Percentiles rank a stretch among this genome's conserved stretches.
phyloP scores from a whole-genome alignment of 2,113 vertebrate species.

The Balaeniceps rex region DNA sequence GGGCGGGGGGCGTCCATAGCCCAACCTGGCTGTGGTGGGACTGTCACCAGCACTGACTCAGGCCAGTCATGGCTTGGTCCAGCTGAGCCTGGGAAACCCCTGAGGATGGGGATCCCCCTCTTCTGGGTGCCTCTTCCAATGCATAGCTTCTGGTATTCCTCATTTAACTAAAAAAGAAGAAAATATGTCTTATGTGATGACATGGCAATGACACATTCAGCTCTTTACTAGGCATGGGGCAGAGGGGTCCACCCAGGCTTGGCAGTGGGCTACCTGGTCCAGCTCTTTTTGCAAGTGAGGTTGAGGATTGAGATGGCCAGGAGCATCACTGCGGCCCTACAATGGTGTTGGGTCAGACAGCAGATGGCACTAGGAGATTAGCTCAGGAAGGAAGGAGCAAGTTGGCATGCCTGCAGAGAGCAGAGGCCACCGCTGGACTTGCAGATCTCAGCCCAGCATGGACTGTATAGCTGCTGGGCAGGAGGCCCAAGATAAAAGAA shows the following conservation, averaged over 20 bases:
- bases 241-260: no score
- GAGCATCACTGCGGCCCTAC: accelerated
- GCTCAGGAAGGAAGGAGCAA: neutral
- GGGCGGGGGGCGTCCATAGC: accelerated
- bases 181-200: neutral
- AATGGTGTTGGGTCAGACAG: accelerated
- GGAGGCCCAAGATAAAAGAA: neutral
- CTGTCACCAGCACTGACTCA: neutral
- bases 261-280: neutral
- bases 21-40: neutral
- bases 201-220: neutral
- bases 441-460: neutral
- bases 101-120: neutral
- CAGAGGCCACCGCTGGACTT: neutral
- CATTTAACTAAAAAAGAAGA: neutral
- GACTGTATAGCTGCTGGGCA: no score
- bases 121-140: neutral
- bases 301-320: neutral
- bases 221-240: accelerated
- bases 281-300: neutral
- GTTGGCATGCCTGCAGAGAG: neutral
- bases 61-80: neutral
- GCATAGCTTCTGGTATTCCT: neutral
- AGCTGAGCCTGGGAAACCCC: neutral
- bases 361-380: neutral